Conservation (phyloP, 1,140 invertebrate species). For the Drosophila ohnishii region DNA sequence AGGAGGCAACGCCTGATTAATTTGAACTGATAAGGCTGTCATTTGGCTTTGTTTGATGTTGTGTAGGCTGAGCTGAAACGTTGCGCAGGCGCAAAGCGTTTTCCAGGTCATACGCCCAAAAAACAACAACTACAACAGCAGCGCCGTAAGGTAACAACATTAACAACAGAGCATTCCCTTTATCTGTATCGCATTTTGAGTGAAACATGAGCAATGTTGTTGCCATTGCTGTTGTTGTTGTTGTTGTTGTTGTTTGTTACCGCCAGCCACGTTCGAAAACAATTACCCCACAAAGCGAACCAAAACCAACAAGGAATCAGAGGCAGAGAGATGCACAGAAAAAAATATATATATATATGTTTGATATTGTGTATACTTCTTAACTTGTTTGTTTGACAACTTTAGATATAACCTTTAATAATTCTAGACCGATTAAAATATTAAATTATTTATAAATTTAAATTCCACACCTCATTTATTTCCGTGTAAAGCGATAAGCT, state of each 20-base stretch:
- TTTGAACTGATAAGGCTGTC: conserved; percentile 76
- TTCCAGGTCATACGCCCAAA: conserved; percentile 72
- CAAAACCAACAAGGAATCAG: conserved; percentile 1
- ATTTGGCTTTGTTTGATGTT: conserved; percentile 68
- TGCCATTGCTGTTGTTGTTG: conserved; percentile 35
- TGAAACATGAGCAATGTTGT: conserved; percentile 63
- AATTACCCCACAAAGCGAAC: conserved; percentile 61
- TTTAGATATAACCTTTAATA: not conserved
- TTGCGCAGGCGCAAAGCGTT: conserved; percentile 76
- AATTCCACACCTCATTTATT: not conserved
- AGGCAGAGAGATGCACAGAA: conserved; percentile 1
- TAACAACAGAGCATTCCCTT: conserved; percentile 51
- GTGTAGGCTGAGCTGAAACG: conserved; percentile 62
- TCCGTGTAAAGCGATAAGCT: conserved; percentile 34
- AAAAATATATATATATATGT: too few relatives aligned
- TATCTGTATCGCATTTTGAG: conserved; percentile 78
- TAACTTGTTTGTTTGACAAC: not conserved
- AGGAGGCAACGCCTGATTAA: conserved; percentile 76
- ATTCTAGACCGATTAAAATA: too few relatives aligned
- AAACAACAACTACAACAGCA: conserved; percentile 6
- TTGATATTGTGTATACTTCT: not conserved
- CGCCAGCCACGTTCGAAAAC: conserved; percentile 65
- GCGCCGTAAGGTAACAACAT: conserved; percentile 29
- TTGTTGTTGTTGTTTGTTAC: conserved; percentile 27
- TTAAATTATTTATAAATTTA: not conserved